Evolutionary conservation across 2,888 invertebrate species (phyloP).

Genomic region (Colostygia pectinataria): DNA sequence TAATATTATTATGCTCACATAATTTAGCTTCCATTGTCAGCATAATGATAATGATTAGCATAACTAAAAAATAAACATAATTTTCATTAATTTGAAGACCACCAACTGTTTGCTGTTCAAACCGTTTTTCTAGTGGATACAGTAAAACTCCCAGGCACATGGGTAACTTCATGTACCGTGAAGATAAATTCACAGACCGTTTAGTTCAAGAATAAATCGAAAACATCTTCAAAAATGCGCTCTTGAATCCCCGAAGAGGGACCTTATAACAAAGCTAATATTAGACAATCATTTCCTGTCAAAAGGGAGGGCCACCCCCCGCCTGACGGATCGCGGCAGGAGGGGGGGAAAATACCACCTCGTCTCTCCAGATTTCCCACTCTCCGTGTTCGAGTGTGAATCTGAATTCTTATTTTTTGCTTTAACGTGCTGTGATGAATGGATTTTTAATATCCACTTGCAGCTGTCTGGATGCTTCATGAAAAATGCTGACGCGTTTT

Average conservation of each 20-base stretch:
- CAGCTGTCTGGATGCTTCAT: conserved; percentile 65
- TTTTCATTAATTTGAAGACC: conserved; percentile 25
- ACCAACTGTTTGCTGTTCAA: conserved; percentile 12
- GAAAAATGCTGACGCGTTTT: conserved; percentile 56
- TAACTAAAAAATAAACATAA: conserved; percentile 30
- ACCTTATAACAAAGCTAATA: conserved; percentile 82
- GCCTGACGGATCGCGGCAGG: conserved; percentile 51
- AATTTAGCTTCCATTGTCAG: conserved; percentile 40
- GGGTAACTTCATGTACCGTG: conserved; percentile 25
- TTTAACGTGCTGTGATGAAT: conserved; percentile 66
- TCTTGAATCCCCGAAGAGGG: conserved; percentile 70
- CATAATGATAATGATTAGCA: conserved; percentile 40
- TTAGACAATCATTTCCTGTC: conserved; percentile 83
- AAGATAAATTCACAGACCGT: conserved; percentile 36
- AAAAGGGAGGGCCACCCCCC: conserved; percentile 68
- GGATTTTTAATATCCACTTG: conserved; percentile 77
- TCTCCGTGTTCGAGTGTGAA: conserved; percentile 74
- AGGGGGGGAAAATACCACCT: conserved; percentile 66
- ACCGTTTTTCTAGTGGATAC: conserved; percentile 6
- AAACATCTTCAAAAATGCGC: conserved; percentile 53
- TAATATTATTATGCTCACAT: conserved; percentile 34
- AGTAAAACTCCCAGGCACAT: conserved; percentile 7
- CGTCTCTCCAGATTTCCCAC: conserved; percentile 76
- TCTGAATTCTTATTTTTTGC: conserved; percentile 77
- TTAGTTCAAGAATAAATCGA: conserved; percentile 45